Evolutionary conservation across 1,140 invertebrate genomes (phyloP), one percentile per base, ranked within the genome.

Genomic region (Halesus radiatus): DNA sequence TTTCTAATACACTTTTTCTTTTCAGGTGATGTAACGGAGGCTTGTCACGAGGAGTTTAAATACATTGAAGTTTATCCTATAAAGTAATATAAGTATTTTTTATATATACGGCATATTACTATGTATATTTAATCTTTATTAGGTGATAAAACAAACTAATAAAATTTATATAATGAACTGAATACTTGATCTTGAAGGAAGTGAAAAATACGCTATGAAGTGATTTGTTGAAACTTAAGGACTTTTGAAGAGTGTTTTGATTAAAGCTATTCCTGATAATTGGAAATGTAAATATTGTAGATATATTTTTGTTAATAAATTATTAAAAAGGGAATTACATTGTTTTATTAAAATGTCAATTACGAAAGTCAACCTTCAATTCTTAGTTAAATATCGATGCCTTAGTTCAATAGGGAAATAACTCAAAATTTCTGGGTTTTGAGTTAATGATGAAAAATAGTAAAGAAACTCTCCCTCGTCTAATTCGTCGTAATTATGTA

Each of bases 271-370:
- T 52, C 18, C 18, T 52, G 6, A 50, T 8, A 72, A 66, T 29
- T 72, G 45, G 45, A 72, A 8, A 8, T 72, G 68, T 72, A 72
- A 72, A 72, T 72, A 72, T 26, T 72, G 68, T 72, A 72, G n/a
- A 72, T 50, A 50, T 72, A 50, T 72, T 72, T 72, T 72, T 72
- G 68, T 52, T n/a, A 72, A 72, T 72, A 72, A 72, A 72, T 52
- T 13, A 72, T 20, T 72, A 26, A 72, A 72, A 50, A 16, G 22
- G 0, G 37, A 45, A 10, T 13, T 3, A 1, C 8, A 45, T 13
- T 45, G 37, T 45, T 45, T 45, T 45, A 45, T 45, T 45, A 45
- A 45, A 45, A 45, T 8, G 37, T 45, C 37, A 45, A 45, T 45
- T 45, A 45, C 7, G 5, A 29, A 29, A 29, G 26, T 3, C 2